A percentile compares a stretch with the other conserved stretches of the same genome.
phyloP scores from a whole-genome alignment of 2,113 vertebrate species.

The Syrrhaptes paradoxus region DNA sequence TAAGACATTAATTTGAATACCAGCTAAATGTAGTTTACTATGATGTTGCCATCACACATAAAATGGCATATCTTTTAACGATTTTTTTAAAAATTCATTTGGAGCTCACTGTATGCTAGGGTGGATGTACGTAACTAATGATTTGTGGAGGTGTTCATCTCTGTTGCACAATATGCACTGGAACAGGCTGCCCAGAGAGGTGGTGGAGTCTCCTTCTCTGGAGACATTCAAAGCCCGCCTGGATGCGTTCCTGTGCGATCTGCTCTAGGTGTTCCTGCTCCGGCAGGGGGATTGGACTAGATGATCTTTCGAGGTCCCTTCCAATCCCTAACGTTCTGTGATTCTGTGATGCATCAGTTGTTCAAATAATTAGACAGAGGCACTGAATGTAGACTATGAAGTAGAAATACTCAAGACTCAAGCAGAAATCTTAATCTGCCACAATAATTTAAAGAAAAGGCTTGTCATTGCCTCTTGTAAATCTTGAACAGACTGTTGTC shows the following conservation, averaged over 20 bases:
- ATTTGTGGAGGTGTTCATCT: neutral
- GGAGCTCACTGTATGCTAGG: neutral
- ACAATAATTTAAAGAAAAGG: slow-evolving; percentile 24
- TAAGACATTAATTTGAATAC: slow-evolving; percentile 8
- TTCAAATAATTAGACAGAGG: slow-evolving; percentile 49
- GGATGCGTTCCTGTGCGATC: too few species aligned
- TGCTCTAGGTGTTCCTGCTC: too few species aligned
- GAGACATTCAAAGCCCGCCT: too few species aligned
- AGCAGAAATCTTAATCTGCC: slow-evolving; percentile 56
- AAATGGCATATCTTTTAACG: neutral
- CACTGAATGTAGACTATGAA: slow-evolving; percentile 12
- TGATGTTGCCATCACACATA: neutral
- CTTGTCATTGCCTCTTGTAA: slow-evolving; percentile 4
- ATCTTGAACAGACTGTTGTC: slow-evolving; percentile 24
- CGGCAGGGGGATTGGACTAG: too few species aligned
- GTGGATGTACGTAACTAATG: slow-evolving; percentile 12
- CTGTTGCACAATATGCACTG: neutral
- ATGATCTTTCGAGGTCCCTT: too few species aligned
- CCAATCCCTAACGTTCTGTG: too few species aligned
- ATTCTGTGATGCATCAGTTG: too few species aligned
- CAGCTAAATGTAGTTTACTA: neutral
- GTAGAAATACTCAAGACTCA: slow-evolving; percentile 38
- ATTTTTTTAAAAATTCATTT: neutral
- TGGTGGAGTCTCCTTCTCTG: too few species aligned
- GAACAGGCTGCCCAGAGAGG: too few species aligned